Evolutionary conservation across 2,797 vertebrate species (phyloP), one percentile per base, ranked within the genome.

Genomic region (Cossypha niveicapilla): DNA sequence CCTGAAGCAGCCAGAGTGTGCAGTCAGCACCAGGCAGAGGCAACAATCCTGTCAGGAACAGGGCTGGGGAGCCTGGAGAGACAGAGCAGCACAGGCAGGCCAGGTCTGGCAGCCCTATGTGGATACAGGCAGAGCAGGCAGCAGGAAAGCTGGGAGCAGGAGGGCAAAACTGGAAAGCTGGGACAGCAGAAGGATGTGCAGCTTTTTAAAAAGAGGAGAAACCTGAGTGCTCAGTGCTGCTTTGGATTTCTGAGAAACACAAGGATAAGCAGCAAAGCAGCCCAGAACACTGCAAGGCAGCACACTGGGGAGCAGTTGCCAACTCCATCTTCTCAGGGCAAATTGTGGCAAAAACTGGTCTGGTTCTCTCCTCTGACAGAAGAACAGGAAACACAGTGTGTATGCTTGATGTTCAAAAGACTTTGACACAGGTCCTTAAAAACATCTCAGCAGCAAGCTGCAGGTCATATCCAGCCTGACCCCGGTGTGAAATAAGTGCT

Each of bases 61-160:
- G 42, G 25, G 35, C 39, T 70, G 39, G 15, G 63, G 11, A 80
- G 65, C 24, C 27, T 12, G 39, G 42, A 48, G 44, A 66, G 74
- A 19, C 21, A 0, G 1, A 51, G 56, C 0, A 2, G 60, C 0
- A 0, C n/a, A 34, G 37, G 60, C 45, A 44, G 83, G 51, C 6
- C 51, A 19, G 34, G 51, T 30, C n/a, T 44, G 57, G 39, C 44
- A 45, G 74, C n/a, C 44, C 30, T 39, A 6, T 19, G 22, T 2
- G 2, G 39, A 15, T 3, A 30, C 14, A 37, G 57, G 44, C 45
- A 82, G 72, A n/a, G 30, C 12, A 18, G 18, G 32, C 18, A 61
- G 58, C n/a, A 47, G 65, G 47, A 83, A 32, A 67, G 7, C 47
- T 19, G 0, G 2, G 25, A 53, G 17, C 19, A 25, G 65, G 14